Conservation (phyloP, 2,888 invertebrate species). For the Microctonus hyperodae region DNA sequence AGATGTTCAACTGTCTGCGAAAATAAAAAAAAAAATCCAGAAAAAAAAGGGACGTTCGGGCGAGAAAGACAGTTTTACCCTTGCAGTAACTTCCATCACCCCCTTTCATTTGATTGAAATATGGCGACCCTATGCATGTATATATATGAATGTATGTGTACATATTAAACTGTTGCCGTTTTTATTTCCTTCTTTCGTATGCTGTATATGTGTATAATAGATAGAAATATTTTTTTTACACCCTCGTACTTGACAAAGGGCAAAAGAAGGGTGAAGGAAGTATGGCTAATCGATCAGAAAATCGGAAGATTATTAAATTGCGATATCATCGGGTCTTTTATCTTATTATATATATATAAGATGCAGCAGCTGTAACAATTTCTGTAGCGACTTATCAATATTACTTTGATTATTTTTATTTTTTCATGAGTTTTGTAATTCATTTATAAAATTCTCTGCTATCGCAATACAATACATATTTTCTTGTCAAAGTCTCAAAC, state of each 20-base stretch:
- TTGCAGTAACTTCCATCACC: constrained; percentile 30
- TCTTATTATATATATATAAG: constrained; percentile 9
- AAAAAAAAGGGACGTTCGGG: neutral
- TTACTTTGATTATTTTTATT: constrained; percentile 13
- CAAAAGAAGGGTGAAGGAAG: constrained; percentile 24
- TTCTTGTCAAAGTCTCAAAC: neutral
- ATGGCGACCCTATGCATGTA: constrained; percentile 36
- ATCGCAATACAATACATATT: too few species aligned
- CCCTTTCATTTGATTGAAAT: constrained; percentile 38
- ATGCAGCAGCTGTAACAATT: constrained; percentile 26
- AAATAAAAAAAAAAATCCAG: constrained; percentile 11
- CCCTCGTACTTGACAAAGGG: constrained; percentile 38
- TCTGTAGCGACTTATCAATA: neutral
- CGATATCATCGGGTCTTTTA: constrained; percentile 34
- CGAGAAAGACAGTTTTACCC: constrained; percentile 13
- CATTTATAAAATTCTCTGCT: too few species aligned
- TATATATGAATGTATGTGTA: constrained; percentile 6
- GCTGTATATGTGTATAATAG: constrained; percentile 3
- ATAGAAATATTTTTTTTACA: constrained; percentile 34
- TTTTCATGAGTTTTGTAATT: too few species aligned
- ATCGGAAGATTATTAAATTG: constrained; percentile 48
- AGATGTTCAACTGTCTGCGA: constrained; percentile 26
- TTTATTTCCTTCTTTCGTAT: constrained; percentile 22
- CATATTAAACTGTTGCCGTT: constrained; percentile 47
- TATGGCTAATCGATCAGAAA: constrained; percentile 48